Evolutionary conservation across 2,797 vertebrate genomes (phyloP).

Genomic region (Moxostoma hubbsi): DNA sequence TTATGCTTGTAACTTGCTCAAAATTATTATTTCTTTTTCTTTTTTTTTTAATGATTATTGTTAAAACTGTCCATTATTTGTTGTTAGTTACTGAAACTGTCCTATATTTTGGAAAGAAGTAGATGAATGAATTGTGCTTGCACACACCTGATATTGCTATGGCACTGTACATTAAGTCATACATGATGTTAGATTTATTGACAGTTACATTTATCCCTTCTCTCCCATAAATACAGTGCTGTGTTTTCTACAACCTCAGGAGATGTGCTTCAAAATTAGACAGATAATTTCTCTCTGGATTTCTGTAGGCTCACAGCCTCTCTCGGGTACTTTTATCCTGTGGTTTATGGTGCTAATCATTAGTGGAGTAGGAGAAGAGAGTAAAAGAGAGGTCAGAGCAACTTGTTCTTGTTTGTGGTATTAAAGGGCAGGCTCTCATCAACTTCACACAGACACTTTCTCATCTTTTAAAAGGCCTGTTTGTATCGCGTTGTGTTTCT

Average conservation of each 20-base stretch:
- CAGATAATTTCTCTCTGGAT: background rate
- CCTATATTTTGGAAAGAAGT: too few relatives aligned
- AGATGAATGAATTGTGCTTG: too few relatives aligned
- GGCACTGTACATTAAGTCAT: too few relatives aligned
- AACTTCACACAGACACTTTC: background rate
- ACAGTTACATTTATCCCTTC: too few relatives aligned
- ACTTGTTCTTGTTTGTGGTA: slow-evolving; percentile 25
- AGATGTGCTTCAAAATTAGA: slow-evolving; percentile 23
- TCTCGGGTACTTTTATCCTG: slow-evolving; percentile 30
- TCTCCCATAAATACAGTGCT: background rate
- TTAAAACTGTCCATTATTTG: too few relatives aligned
- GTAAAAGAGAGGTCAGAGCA: slow-evolving; percentile 44
- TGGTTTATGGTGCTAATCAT: slow-evolving; percentile 31
- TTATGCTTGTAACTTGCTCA: too few relatives aligned
- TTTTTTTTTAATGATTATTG: too few relatives aligned
- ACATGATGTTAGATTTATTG: too few relatives aligned
- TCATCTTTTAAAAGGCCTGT: slow-evolving; percentile 20
- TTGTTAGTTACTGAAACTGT: too few relatives aligned
- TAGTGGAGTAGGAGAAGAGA: slow-evolving; percentile 12
- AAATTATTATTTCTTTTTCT: too few relatives aligned
- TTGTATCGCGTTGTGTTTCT: background rate
- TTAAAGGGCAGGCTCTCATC: slow-evolving; percentile 16
- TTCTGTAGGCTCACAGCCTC: background rate
- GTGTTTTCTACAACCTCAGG: background rate
- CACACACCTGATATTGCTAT: too few relatives aligned